Evolutionary conservation across 2,113 vertebrate species (phyloP).

Genomic region (Lagenorhynchus albirostris): DNA sequence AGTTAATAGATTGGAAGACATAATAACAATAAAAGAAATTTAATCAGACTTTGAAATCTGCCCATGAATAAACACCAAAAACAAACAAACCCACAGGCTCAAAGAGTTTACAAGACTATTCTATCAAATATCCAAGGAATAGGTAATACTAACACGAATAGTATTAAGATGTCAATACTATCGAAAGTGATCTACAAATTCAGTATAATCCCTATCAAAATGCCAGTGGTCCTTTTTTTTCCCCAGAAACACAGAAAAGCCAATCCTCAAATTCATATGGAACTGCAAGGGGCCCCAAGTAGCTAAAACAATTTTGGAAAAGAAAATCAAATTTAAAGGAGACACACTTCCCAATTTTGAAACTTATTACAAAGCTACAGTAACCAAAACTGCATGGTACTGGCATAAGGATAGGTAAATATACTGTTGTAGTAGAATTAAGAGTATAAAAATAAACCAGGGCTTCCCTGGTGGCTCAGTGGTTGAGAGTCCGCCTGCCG

Average conservation of each 20-base stretch:
- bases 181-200: background rate
- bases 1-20: background rate
- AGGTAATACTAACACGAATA: background rate
- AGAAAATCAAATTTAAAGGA: background rate
- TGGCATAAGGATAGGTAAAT: background rate
- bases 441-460: background rate
- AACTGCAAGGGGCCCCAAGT: background rate
- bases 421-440: background rate
- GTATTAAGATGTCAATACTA: background rate
- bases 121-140: background rate
- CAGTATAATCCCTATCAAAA: background rate
- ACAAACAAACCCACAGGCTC: background rate
- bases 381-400: background rate
- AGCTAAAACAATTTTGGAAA: background rate
- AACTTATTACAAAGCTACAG: background rate
- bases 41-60: background rate
- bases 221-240: background rate
- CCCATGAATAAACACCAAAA: background rate
- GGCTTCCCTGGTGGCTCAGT: too few relatives aligned
- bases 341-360: background rate
- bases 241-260: background rate
- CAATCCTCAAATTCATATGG: background rate
- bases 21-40: background rate
- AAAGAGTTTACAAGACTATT: background rate
- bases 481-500: too few relatives aligned